Evolutionary conservation across 1,140 invertebrate species (phyloP).

Genomic region (Drosophila murphyi): DNA sequence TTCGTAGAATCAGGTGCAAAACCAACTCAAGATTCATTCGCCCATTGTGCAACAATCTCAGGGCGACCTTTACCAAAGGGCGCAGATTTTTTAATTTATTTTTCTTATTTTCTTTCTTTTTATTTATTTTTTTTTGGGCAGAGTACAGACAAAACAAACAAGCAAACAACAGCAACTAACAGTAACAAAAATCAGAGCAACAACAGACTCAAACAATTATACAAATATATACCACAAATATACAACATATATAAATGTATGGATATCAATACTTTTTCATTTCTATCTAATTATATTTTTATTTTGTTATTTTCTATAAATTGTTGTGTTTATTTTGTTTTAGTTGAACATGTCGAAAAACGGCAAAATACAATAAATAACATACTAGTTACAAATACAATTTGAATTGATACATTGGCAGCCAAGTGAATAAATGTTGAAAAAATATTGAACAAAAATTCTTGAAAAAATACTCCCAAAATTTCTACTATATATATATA

Average conservation of each 20-base stretch:
- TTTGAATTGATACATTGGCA: slow-evolving; percentile 61
- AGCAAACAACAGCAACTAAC: slow-evolving; percentile 17
- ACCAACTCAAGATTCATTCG: slow-evolving; percentile 23
- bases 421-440: slow-evolving; percentile 48
- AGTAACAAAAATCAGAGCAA: slow-evolving; percentile 16
- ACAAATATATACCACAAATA: slow-evolving; percentile 48
- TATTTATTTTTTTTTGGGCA: slow-evolving; percentile 20
- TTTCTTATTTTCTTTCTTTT: not conserved
- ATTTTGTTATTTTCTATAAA: slow-evolving; percentile 4
- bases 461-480: slow-evolving; percentile 17
- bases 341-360: slow-evolving; percentile 48
- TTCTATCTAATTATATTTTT: slow-evolving; percentile 4
- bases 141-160: slow-evolving; percentile 40
- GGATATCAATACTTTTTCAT: slow-evolving; percentile 44
- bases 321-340: slow-evolving; percentile 39
- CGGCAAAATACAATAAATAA: slow-evolving; percentile 25
- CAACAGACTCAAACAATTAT: slow-evolving; percentile 7
- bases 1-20: slow-evolving; percentile 26
- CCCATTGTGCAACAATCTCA: slow-evolving; percentile 20
- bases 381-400: slow-evolving; percentile 20
- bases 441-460: slow-evolving; percentile 20
- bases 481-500: slow-evolving; percentile 9
- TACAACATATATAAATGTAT: slow-evolving; percentile 45
- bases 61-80: slow-evolving; percentile 20
- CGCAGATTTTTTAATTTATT: slow-evolving; percentile 2